Evolutionary conservation across 2,113 vertebrate genomes (phyloP).

Genomic region (Ceratotherium simum): DNA sequence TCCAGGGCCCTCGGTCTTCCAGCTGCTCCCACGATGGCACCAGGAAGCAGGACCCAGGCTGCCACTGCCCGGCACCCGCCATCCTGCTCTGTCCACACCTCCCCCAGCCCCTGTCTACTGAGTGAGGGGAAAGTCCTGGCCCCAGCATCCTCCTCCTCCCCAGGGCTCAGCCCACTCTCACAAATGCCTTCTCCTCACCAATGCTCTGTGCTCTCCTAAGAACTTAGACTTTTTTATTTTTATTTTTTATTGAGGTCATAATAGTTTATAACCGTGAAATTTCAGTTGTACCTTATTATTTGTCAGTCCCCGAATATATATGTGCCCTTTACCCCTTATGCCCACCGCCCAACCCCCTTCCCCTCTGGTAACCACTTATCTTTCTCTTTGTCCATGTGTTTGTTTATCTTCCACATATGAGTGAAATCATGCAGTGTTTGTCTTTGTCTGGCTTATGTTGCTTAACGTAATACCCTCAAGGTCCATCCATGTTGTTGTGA

Average conservation of each 20-base stretch:
- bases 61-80: background rate
- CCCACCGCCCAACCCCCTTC: too few relatives aligned
- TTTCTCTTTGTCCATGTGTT: too few relatives aligned
- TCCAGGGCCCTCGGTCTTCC: background rate
- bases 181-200: background rate
- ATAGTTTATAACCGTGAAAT: too few relatives aligned
- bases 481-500: too few relatives aligned
- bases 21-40: background rate
- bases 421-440: too few relatives aligned
- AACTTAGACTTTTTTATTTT: background rate
- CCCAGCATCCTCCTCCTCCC: background rate
- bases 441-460: too few relatives aligned
- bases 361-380: too few relatives aligned
- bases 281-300: too few relatives aligned
- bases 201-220: background rate
- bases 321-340: too few relatives aligned
- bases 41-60: background rate
- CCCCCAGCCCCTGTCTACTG: background rate
- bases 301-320: too few relatives aligned
- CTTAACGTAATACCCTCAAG: too few relatives aligned
- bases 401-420: too few relatives aligned
- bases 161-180: background rate
- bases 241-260: constrained; percentile 37
- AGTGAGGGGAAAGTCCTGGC: background rate
- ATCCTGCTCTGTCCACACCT: background rate